These are phyloP conservation scores for Sipha flava DNA, from an alignment of 1,140 invertebrate species.

Conservation along the genomic window DNA sequence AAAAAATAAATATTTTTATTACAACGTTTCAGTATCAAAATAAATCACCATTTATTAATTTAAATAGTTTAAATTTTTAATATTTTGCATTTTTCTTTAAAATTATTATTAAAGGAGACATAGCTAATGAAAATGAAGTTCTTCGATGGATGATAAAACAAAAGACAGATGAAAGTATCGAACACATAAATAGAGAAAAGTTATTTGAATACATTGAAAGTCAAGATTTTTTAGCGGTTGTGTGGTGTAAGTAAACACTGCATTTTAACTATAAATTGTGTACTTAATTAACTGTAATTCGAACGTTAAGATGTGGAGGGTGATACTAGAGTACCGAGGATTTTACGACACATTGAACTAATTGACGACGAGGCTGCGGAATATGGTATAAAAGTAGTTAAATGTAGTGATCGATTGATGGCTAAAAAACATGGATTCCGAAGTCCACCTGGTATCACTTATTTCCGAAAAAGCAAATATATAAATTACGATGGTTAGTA, in stretches of 20 bases:
- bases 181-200: constrained; percentile 77
- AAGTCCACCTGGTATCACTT: constrained; percentile 80
- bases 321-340: constrained; percentile 64
- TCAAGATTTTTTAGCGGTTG: constrained; percentile 83
- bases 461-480: constrained; percentile 81
- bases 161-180: constrained; percentile 86
- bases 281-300: neutral
- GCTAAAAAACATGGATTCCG: constrained; percentile 88
- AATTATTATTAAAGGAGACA: constrained; percentile 53
- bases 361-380: constrained; percentile 86
- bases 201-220: constrained; percentile 79
- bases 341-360: constrained; percentile 74
- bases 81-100: neutral
- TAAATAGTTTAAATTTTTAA: too few relatives aligned
- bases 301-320: constrained; percentile 65
- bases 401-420: constrained; percentile 81
- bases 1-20: too few relatives aligned
- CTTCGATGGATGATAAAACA: constrained; percentile 85
- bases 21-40: too few relatives aligned
- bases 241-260: constrained; percentile 72
- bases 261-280: neutral
- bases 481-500: constrained; percentile 76
- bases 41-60: too few relatives aligned
- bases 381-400: constrained; percentile 85
- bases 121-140: constrained; percentile 74